Evolutionary conservation across 2,797 vertebrate species (phyloP).

Genomic region (Tiaroga cobitis): DNA sequence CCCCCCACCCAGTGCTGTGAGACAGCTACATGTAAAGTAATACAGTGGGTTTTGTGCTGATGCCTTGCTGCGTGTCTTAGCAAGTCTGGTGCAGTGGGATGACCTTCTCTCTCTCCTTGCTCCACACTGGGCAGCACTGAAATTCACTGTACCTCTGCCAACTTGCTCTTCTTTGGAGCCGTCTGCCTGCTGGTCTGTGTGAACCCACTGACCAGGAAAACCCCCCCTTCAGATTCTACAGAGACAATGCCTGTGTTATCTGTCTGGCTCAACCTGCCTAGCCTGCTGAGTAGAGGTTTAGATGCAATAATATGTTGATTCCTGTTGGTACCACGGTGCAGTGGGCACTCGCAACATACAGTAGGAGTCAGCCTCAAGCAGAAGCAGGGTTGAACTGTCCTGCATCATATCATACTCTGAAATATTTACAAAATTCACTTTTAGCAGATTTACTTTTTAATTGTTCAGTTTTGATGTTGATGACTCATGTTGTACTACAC

Average conservation of each 20-base stretch:
- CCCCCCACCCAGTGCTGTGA: constrained; percentile 13
- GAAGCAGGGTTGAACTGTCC: background rate
- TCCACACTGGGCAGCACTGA: constrained; percentile 54
- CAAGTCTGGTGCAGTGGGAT: constrained; percentile 39
- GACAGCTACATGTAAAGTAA: constrained; percentile 40
- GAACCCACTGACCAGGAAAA: constrained; percentile 78
- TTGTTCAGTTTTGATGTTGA: background rate
- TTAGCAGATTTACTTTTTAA: background rate
- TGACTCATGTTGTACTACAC: background rate
- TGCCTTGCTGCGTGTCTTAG: constrained; percentile 36
- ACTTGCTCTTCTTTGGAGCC: constrained; percentile 27
- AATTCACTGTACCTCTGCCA: constrained; percentile 49
- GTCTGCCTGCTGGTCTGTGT: constrained; percentile 63
- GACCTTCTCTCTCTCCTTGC: constrained; percentile 51
- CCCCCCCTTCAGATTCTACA: constrained; percentile 59
- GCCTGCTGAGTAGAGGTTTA: constrained; percentile 53
- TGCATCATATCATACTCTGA: background rate
- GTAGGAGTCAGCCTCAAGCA: background rate
- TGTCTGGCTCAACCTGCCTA: constrained; percentile 64
- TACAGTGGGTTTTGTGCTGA: constrained; percentile 31
- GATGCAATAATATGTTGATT: background rate
- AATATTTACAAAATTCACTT: background rate
- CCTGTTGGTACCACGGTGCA: background rate
- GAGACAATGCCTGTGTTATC: constrained; percentile 67
- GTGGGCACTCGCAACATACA: background rate